phyloP scores from a whole-genome alignment of 2,113 vertebrate genomes.

The Perognathus longimembris region DNA sequence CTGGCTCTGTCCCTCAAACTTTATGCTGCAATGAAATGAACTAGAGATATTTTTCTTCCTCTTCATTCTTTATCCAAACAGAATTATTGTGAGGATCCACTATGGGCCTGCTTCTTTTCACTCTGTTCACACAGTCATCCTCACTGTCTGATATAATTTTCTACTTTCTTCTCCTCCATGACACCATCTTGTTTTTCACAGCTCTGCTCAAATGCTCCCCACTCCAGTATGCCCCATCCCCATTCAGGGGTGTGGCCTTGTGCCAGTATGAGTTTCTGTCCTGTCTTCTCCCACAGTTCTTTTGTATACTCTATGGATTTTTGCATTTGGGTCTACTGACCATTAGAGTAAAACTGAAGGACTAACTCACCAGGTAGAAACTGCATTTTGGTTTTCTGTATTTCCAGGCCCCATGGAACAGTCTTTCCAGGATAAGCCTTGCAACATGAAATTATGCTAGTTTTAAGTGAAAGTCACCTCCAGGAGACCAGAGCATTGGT shows the following conservation, averaged over 20 bases:
- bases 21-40: background rate
- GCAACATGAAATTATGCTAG: background rate
- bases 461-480: background rate
- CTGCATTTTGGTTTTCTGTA: background rate
- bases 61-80: background rate
- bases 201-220: background rate
- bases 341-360: background rate
- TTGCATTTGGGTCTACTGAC: no score
- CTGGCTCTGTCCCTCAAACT: background rate
- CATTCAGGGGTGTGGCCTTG: background rate
- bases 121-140: background rate
- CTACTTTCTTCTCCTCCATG: background rate
- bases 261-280: accelerated
- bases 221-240: no score
- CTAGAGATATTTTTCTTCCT: background rate
- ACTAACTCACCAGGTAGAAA: background rate
- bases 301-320: background rate
- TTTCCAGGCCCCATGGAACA: background rate
- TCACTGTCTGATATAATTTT: background rate
- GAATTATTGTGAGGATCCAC: background rate
- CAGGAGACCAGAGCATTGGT: background rate
- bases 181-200: background rate
- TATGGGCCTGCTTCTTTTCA: background rate
- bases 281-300: background rate
- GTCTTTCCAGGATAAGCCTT: background rate